A percentile compares a stretch with the other conserved stretches of the same genome.
Evolutionary conservation across 37 sponge, comb jelly and placozoan species (phyloP).

Genomic region (Hormiphora californensis): DNA sequence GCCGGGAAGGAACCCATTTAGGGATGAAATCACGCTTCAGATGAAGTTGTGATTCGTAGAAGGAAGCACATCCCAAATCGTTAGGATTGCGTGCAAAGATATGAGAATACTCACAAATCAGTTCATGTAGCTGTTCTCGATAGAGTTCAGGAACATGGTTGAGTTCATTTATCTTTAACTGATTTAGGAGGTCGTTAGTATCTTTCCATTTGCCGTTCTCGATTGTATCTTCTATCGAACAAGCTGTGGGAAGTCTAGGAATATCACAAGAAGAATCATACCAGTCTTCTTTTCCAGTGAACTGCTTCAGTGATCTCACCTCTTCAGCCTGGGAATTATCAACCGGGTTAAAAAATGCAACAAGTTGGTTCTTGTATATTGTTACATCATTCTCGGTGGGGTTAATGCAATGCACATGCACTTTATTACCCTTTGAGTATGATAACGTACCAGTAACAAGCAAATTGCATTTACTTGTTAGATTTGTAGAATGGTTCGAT

Average conservation of each 20-base stretch:
- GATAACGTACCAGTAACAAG: slow-evolving; percentile 3
- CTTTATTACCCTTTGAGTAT: background rate
- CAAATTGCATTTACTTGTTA: background rate
- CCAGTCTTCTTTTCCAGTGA: no score
- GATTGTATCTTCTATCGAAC: slow-evolving; percentile 10
- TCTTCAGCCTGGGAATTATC: background rate
- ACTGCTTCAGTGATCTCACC: no score
- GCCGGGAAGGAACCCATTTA: slow-evolving; percentile 29
- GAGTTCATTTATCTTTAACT: background rate
- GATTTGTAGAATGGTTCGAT: background rate
- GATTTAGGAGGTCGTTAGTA: background rate
- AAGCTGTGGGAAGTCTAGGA: background rate
- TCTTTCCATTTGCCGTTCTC: slow-evolving; percentile 20
- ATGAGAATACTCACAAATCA: slow-evolving; percentile 14
- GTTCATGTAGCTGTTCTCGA: background rate
- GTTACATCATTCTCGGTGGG: background rate
- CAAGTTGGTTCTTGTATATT: slow-evolving; percentile 16
- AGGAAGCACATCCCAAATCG: slow-evolving; percentile 30
- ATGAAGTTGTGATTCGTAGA: background rate
- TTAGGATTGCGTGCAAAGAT: background rate
- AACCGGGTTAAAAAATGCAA: slow-evolving; percentile 5
- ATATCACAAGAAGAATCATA: background rate
- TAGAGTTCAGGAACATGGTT: background rate
- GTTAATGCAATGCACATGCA: background rate
- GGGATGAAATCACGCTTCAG: slow-evolving; percentile 4